Evolutionary conservation across 2,113 vertebrate species (phyloP), one percentile per base, ranked within the genome.

Genomic region (Hippocampus zosterae): DNA sequence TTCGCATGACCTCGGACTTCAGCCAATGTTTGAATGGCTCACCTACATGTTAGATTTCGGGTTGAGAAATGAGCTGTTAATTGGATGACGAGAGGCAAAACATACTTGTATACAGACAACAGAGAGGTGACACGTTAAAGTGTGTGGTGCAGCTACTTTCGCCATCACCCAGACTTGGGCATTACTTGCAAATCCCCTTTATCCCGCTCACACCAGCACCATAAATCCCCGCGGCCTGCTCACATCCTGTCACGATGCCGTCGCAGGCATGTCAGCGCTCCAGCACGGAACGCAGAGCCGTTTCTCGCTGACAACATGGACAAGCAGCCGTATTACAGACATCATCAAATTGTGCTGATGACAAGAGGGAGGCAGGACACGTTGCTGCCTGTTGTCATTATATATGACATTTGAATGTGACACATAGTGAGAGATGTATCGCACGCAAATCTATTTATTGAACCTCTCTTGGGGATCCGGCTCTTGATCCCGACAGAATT

Each of bases 151-250:
- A 5, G 79, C 85, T 82, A 84, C 83, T 87, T 84, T 80, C 73
- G 62, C 70, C 65, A 44, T 69, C 72, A 66, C 27, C 41, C 81
- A 82, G 82, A 79, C 79, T 80, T 66, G 70, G 84, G 88, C 88
- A 88, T 91, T 85, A 86, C 81, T 80, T 77, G 78, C 83, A 90
- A 90, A 91, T 88, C 87, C 87, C 84, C 78, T 92, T 90, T 86
- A 91, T 90, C 91, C 83, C 63, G 29, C 23, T 42, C 63, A 65
- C 42, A 65, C 42, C 63, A 65, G 42, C 86, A 74, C 75, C 70
- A 84, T 91, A 88, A 91, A 92, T 90, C 85, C 84, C 79, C 71
- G 69, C 56, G 75, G 78, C 42, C 82, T 82, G 82, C 79, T 80
- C 85, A 87, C 84, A 79, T 87, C 81, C 83, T 88, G 88, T 88